A percentile compares a stretch with the other conserved stretches of the same genome.
Evolutionary conservation across 1,140 invertebrate genomes (phyloP).

Genomic region (Drosophila lacteicornis): DNA sequence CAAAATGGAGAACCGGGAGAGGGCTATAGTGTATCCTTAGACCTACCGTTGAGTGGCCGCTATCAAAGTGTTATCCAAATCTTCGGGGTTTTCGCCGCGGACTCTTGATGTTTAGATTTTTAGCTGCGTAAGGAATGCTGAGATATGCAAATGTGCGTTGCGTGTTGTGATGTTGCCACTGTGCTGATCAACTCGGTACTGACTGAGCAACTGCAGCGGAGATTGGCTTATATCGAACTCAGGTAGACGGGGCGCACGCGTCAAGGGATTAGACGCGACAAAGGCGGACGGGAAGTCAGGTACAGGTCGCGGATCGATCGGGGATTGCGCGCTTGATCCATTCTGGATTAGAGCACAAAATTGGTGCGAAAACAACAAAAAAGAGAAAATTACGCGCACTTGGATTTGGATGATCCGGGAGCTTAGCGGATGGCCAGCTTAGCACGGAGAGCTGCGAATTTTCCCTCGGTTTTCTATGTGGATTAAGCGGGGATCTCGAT

Average conservation of each 20-base stretch:
- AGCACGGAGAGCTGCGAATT: conserved; percentile 48
- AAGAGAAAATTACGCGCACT: conserved; percentile 58
- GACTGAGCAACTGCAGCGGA: conserved; percentile 48
- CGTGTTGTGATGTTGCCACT: conserved; percentile 44
- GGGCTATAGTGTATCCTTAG: conserved; percentile 28
- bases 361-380: conserved; percentile 31
- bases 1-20: conserved; percentile 52
- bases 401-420: conserved; percentile 72
- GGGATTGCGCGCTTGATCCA: conserved; percentile 65
- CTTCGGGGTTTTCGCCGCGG: conserved; percentile 18
- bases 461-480: conserved; percentile 56
- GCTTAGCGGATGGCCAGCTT: conserved; percentile 72
- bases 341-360: conserved; percentile 69
- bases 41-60: conserved; percentile 53
- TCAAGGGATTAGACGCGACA: conserved; percentile 65
- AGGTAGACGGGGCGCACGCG: conserved; percentile 70
- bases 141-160: conserved; percentile 6
- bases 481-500: conserved; percentile 33
- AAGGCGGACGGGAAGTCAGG: conserved; percentile 68
- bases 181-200: conserved; percentile 55
- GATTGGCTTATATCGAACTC: conserved; percentile 58
- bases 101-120: neutral
- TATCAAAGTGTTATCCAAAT: conserved; percentile 53
- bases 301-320: conserved; percentile 51
- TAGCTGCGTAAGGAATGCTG: neutral